phyloP scores from a whole-genome alignment of 2,113 vertebrate species.

The Oplegnathus fasciatus region DNA sequence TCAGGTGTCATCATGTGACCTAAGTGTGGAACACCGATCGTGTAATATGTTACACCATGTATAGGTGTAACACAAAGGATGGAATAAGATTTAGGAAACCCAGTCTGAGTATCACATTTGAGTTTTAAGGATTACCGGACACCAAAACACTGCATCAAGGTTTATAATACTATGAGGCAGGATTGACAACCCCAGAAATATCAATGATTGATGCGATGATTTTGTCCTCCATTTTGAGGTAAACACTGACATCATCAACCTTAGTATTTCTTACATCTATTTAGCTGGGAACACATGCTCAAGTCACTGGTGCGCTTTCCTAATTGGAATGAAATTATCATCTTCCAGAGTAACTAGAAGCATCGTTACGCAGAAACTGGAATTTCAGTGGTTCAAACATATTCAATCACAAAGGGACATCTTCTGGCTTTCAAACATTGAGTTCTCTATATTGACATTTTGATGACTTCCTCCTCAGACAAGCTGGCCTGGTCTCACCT shows the following conservation, averaged over 20 bases:
- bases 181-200: not conserved
- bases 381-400: not conserved
- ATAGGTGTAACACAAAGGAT: not conserved
- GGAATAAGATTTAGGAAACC: not conserved
- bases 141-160: not conserved
- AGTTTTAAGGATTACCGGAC: not conserved
- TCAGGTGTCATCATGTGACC: no score
- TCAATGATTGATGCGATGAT: no score
- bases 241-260: not conserved
- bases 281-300: not conserved
- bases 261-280: not conserved
- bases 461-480: slow-evolving; percentile 1
- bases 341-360: not conserved
- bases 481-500: not conserved
- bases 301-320: not conserved
- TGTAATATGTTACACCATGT: no score
- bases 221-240: not conserved
- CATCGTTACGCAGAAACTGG: not conserved
- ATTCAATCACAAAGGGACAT: not conserved
- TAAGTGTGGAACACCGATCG: no score
- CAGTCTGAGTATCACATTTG: not conserved
- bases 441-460: not conserved
- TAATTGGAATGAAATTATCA: not conserved
- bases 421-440: not conserved
- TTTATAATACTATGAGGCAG: not conserved